Evolutionary conservation across 2,113 vertebrate species (phyloP).

Genomic region (Syngnathus floridae): DNA sequence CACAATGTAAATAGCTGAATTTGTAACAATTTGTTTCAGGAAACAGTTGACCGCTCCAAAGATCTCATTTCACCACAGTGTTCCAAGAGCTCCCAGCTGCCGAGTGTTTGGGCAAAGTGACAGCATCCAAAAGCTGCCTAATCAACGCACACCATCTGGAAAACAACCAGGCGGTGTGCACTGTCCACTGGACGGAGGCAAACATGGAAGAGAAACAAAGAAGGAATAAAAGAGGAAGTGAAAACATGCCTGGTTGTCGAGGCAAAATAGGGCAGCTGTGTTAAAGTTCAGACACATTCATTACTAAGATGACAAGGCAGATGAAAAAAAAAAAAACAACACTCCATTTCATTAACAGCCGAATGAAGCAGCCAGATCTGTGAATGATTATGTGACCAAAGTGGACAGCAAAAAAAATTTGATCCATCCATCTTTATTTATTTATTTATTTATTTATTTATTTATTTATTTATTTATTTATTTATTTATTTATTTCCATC

Average conservation of each 20-base stretch:
- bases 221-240: conserved; percentile 18
- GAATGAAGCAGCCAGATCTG: neutral
- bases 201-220: conserved; percentile 28
- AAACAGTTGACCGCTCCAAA: conserved; percentile 27
- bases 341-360: conserved; percentile 3
- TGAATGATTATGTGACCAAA: conserved; percentile 13
- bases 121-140: conserved; percentile 54
- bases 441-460: too few relatives aligned
- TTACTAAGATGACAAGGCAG: conserved; percentile 19
- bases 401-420: conserved; percentile 4
- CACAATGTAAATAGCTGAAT: conserved; percentile 19
- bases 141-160: conserved; percentile 60
- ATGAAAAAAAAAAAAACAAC: conserved; percentile 3
- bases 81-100: conserved; percentile 53
- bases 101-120: conserved; percentile 46
- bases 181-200: conserved; percentile 34
- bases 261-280: conserved; percentile 24
- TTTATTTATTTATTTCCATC: neutral
- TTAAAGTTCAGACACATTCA: conserved; percentile 22
- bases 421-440: too few relatives aligned
- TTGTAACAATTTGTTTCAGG: conserved; percentile 45
- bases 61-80: conserved; percentile 40
- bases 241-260: conserved; percentile 7
- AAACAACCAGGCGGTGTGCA: conserved; percentile 50
- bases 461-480: too few relatives aligned